These are phyloP conservation scores for Anolis apletophallus DNA, from an alignment of 2,797 vertebrate genomes.

Conservation along the genomic window DNA sequence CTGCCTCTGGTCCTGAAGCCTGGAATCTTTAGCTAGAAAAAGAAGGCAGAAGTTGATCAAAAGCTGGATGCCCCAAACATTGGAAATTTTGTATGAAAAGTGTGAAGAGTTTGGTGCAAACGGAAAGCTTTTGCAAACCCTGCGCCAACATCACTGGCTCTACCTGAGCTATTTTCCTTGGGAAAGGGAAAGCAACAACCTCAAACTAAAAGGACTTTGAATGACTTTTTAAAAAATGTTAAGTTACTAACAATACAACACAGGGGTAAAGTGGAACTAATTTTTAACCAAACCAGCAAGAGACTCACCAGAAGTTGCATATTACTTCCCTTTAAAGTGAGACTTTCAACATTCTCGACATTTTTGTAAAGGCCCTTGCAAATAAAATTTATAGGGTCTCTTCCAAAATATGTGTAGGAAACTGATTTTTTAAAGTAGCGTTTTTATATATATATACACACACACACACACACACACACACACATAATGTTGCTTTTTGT, in stretches of 20 bases:
- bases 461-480: too few relatives aligned
- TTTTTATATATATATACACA: too few relatives aligned
- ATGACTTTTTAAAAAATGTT: too few relatives aligned
- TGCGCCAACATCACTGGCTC: neutral
- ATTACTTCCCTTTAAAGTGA: too few relatives aligned
- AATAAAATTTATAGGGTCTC: neutral
- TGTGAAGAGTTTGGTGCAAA: neutral
- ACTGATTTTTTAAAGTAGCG: too few relatives aligned
- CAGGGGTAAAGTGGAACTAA: too few relatives aligned
- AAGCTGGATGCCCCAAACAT: neutral
- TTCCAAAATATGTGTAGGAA: neutral
- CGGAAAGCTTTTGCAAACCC: neutral
- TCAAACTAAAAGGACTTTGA: neutral
- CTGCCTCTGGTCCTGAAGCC: slow-evolving; percentile 93
- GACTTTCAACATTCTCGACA: neutral
- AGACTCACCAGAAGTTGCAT: too few relatives aligned
- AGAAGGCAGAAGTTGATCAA: neutral
- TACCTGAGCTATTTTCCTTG: neutral
- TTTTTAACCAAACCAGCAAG: too few relatives aligned
- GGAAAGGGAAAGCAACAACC: neutral
- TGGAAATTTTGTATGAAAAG: neutral
- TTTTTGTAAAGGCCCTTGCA: neutral
- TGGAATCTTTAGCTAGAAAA: slow-evolving; percentile 91
- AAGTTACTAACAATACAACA: too few relatives aligned
- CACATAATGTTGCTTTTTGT: neutral